Base-by-base conservation (phyloP, 2,113 vertebrate species). In the Paratilapia polleni region DNA sequence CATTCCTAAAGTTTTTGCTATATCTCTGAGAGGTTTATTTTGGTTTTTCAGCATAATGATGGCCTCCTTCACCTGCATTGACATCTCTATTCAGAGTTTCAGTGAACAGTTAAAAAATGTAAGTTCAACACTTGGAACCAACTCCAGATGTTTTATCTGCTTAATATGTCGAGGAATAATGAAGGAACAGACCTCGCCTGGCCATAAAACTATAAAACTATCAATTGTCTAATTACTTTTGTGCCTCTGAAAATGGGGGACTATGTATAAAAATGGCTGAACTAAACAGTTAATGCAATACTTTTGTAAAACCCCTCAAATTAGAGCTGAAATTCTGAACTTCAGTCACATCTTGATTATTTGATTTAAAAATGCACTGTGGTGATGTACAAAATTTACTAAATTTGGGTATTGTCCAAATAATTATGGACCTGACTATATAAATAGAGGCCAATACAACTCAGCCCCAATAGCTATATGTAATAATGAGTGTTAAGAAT, bases 401-500 rank as follows among this genome's bases (percentile, higher is more conserved):
- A 12, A 64, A 43, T 49, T 28, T 31, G 2, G 28, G 2, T 4
- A 19, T 8, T 52, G 17, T 52, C 49, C 49, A 52, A 19, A 73
- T 31, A 73, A 43, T 20, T 31, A 52, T 31, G 17, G 49, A 52
- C 66, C 28, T 70, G 28, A 47, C 34, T 31, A 17, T 73, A 52
- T 31, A 31, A 73, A 73, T 13, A 52, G 66, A 52, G 6, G 66
- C 56, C 2, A 78, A 63, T n/a, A 59, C 20, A 20, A 54, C 38
- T 8, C 7, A 34, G 9, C 6, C 1, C 58, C 2, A 61, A 28
- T 22, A 52, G 12, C 19, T 12, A 49, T 34, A 14, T 8, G 62
- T 41, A 52, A 83, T 63, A 73, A 52, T 41, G 11, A 31, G n/a
- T n/a, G 54, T 26, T 36, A 56, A 58, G n/a, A 74, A 89, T 95